Conservation (phyloP, 2,888 invertebrate species). For the Amphipyra berbera region DNA sequence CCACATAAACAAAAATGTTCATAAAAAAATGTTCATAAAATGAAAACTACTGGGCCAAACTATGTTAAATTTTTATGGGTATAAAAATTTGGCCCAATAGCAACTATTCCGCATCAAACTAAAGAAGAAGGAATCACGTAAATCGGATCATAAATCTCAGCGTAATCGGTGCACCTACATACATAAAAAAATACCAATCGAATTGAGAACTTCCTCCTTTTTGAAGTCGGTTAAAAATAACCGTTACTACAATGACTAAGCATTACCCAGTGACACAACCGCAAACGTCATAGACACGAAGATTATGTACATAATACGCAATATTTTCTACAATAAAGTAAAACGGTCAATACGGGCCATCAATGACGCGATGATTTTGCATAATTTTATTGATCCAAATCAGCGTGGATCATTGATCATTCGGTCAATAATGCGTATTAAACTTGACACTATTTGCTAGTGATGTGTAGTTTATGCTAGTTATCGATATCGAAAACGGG, state of each 20-base stretch:
- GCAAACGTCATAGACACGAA: conserved; percentile 50
- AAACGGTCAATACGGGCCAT: conserved; percentile 80
- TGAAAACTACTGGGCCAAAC: too few relatives aligned
- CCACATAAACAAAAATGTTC: too few relatives aligned
- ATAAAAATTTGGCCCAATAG: too few relatives aligned
- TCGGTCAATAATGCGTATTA: conserved; percentile 83
- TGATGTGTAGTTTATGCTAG: conserved; percentile 48
- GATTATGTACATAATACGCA: conserved; percentile 60
- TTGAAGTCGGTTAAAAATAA: too few relatives aligned
- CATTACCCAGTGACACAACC: conserved; percentile 37
- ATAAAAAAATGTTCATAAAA: too few relatives aligned
- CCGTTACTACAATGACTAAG: conserved; percentile 62
- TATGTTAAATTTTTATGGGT: too few relatives aligned
- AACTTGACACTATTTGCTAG: conserved; percentile 76
- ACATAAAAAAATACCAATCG: too few relatives aligned
- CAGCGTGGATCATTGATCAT: conserved; percentile 87
- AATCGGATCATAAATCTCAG: too few relatives aligned
- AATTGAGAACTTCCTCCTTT: too few relatives aligned
- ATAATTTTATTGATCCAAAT: conserved; percentile 89
- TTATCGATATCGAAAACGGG: conserved; percentile 51
- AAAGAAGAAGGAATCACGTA: too few relatives aligned
- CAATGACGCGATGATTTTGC: conserved; percentile 86
- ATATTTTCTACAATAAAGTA: conserved; percentile 71
- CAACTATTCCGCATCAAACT: too few relatives aligned
- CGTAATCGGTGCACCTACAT: too few relatives aligned